Base-by-base conservation (phyloP, 2,888 invertebrate genomes). In the Chymomyza procnemis region DNA sequence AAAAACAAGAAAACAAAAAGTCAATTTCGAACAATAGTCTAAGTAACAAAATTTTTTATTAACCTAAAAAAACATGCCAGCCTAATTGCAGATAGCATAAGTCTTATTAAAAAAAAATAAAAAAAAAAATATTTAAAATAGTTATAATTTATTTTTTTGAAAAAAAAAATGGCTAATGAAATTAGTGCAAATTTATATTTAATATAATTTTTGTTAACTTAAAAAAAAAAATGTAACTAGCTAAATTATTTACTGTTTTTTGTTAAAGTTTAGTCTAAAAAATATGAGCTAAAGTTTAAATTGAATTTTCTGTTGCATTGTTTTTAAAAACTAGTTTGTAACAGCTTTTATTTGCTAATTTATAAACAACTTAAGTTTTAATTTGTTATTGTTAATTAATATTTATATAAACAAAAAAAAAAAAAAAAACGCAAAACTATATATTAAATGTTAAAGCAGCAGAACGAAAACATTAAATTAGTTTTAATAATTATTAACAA, bases 311-410 rank as follows among this genome's bases (percentile, higher is more conserved):
- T 78, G 76, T 85, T 88, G 78, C 71, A 68, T 83, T 73, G 74
- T 87, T 87, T 83, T 86, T 88, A 78, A 73, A 70, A 73, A 70
- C 69, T 9, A 61, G 21, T 46, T 50, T 65, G 62, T 48, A 54
- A 46, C 26, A 61, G 46, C 19, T 58, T 41, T 52, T 41, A 30
- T 57, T 60, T 62, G 46, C n/a, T 46, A 22, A 34, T 61, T 57
- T 62, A 41, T 58, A 52, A 55, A 8, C 16, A 30, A n/a, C n/a
- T 58, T 80, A 82, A 83, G 78, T 85, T 83, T 82, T 73, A 85
- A 80, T 70, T 73, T 87, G 86, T 84, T 85, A 83, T 84, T 84
- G 88, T 84, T 87, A 88, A 87, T 76, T 79, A 77, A 87, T 88
- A 87, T 80, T 75, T 78, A 85, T 78, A 67, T 67, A 79, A 64